Evolutionary conservation across 2,888 invertebrate genomes (phyloP).

Genomic region (Oxycera nigricornis): DNA sequence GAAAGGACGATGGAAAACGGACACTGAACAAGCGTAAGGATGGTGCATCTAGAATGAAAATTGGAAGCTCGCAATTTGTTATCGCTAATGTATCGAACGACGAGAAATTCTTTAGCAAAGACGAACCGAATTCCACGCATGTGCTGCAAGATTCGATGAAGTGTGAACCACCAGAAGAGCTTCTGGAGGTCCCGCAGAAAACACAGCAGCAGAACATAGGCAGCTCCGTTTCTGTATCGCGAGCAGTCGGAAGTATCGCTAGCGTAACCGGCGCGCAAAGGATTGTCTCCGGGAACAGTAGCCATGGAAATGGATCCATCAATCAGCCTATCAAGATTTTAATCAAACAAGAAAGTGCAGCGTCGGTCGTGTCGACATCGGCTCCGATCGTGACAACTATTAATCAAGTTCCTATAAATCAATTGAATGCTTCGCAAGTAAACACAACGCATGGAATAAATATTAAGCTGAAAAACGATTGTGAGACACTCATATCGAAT

Average conservation of each 20-base stretch:
- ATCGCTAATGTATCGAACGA: slow-evolving; percentile 47
- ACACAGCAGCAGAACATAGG: background rate
- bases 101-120: slow-evolving; percentile 56
- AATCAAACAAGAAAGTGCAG: slow-evolving; percentile 20
- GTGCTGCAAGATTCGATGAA: slow-evolving; percentile 49
- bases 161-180: slow-evolving; percentile 52
- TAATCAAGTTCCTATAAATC: slow-evolving; percentile 38
- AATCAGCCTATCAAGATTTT: slow-evolving; percentile 18
- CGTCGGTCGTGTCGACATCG: background rate
- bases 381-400: slow-evolving; percentile 13
- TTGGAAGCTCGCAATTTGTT: slow-evolving; percentile 42
- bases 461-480: slow-evolving; percentile 8
- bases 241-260: background rate
- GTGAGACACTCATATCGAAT: slow-evolving; percentile 4
- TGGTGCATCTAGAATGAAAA: slow-evolving; percentile 43
- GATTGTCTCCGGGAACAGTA: background rate
- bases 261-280: background rate
- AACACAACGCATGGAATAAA: background rate
- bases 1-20: slow-evolving; percentile 41
- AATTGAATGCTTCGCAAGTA: slow-evolving; percentile 20
- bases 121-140: slow-evolving; percentile 44
- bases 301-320: background rate
- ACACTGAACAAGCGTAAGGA: slow-evolving; percentile 43
- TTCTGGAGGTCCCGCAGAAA: slow-evolving; percentile 45
- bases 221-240: background rate